phyloP scores from a whole-genome alignment of 2,888 invertebrate genomes.

The Dolichopus griseipennis region DNA sequence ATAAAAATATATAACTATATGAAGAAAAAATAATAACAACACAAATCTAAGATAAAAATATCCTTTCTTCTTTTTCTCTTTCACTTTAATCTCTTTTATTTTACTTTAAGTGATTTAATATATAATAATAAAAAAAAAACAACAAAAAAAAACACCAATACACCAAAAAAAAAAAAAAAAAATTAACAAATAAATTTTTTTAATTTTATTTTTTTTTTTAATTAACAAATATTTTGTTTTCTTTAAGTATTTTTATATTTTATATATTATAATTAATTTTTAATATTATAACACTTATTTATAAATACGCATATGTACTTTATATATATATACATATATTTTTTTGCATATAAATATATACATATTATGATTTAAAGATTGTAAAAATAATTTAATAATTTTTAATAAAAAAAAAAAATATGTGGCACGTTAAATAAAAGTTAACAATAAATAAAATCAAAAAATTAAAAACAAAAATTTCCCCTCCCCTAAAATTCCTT shows the following conservation, averaged over 20 bases:
- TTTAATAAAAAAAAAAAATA: no score
- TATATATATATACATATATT: constrained; percentile 7
- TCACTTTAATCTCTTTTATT: no score
- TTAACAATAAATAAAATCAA: neutral
- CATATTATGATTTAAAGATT: neutral
- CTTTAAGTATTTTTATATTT: neutral
- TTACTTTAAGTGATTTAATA: no score
- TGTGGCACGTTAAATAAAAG: constrained; percentile 8
- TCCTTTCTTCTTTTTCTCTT: no score
- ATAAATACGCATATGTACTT: neutral
- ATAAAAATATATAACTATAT: no score
- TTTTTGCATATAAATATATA: constrained; percentile 7
- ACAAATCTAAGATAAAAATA: no score
- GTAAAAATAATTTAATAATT: neutral
- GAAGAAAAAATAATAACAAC: no score
- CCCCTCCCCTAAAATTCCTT: constrained; percentile 12
- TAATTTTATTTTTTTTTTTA: no score
- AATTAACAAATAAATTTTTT: no score
- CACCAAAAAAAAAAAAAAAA: no score
- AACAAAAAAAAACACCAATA: no score
- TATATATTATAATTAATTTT: neutral
- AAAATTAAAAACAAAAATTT: constrained; percentile 9
- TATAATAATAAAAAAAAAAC: no score
- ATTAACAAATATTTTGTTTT: neutral
- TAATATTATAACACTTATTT: neutral